These are phyloP conservation scores for Doris montereyensis DNA, from an alignment of 2,888 invertebrate genomes.

Conservation along the genomic window DNA sequence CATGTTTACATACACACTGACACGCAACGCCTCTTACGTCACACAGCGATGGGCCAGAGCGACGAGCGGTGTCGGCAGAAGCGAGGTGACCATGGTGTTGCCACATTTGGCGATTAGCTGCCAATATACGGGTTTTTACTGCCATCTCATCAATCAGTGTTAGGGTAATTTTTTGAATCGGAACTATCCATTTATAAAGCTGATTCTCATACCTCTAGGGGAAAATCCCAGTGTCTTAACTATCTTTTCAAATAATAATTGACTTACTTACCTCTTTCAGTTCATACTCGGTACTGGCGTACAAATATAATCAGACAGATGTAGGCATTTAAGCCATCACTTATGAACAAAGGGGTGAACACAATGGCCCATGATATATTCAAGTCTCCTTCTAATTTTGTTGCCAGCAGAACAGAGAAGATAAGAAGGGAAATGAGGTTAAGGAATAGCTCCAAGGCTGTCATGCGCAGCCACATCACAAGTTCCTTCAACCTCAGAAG, in stretches of 20 bases:
- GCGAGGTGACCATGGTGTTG: too few relatives aligned
- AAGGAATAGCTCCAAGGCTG: conserved; percentile 95
- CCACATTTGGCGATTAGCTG: too few relatives aligned
- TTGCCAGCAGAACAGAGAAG: conserved; percentile 86
- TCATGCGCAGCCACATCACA: conserved; percentile 93
- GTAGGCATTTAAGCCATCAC: conserved; percentile 93
- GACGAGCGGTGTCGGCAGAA: too few relatives aligned
- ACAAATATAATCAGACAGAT: conserved; percentile 96
- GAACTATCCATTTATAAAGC: too few relatives aligned
- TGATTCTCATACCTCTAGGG: too few relatives aligned
- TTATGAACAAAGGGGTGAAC: conserved; percentile 91
- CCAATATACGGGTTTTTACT: too few relatives aligned
- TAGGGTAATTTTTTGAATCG: too few relatives aligned
- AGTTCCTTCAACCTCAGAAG: conserved; percentile 91
- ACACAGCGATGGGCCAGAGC: too few relatives aligned
- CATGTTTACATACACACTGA: too few relatives aligned
- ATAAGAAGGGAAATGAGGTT: conserved; percentile 87
- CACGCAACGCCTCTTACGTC: too few relatives aligned
- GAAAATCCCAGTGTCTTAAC: too few relatives aligned
- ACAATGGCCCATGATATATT: conserved; percentile 88
- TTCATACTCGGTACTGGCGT: conserved; percentile 84
- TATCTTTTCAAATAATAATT: background rate
- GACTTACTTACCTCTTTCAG: conserved; percentile 42
- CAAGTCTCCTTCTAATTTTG: conserved; percentile 81
- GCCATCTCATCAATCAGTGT: too few relatives aligned